Evolutionary conservation across 1,140 invertebrate genomes (phyloP).

Genomic region (Lamellibrachia luymesi): DNA sequence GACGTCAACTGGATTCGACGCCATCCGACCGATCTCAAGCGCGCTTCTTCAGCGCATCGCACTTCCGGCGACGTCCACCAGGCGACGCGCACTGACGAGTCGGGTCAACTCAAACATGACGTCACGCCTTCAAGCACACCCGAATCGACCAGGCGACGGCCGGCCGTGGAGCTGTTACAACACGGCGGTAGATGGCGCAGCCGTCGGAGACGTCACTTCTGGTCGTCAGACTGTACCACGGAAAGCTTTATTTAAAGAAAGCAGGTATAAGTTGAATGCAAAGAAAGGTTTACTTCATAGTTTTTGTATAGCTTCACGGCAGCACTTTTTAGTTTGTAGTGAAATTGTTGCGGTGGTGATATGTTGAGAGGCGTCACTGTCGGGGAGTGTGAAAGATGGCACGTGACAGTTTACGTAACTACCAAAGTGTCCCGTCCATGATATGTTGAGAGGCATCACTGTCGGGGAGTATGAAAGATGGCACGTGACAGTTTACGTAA

Average conservation of each 20-base stretch:
- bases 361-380: too few species aligned
- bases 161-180: background rate
- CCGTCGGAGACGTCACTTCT: background rate
- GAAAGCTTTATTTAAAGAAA: background rate
- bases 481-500: too few species aligned
- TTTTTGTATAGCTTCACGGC: too few species aligned
- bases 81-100: background rate
- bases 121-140: background rate
- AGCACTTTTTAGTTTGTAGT: too few species aligned
- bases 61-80: constrained; percentile 2
- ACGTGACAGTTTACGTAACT: too few species aligned
- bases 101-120: background rate
- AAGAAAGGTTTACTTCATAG: background rate
- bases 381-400: too few species aligned
- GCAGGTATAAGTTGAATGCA: background rate
- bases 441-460: too few species aligned
- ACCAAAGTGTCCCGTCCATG: too few species aligned
- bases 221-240: background rate
- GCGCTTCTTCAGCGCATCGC: background rate
- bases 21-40: background rate
- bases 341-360: too few species aligned
- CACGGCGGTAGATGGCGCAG: background rate
- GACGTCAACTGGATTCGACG: background rate
- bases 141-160: background rate
- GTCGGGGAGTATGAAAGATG: too few species aligned